These are phyloP conservation scores for Nilaparvata lugens DNA, from an alignment of 1,140 invertebrate genomes.

Conservation along the genomic window DNA sequence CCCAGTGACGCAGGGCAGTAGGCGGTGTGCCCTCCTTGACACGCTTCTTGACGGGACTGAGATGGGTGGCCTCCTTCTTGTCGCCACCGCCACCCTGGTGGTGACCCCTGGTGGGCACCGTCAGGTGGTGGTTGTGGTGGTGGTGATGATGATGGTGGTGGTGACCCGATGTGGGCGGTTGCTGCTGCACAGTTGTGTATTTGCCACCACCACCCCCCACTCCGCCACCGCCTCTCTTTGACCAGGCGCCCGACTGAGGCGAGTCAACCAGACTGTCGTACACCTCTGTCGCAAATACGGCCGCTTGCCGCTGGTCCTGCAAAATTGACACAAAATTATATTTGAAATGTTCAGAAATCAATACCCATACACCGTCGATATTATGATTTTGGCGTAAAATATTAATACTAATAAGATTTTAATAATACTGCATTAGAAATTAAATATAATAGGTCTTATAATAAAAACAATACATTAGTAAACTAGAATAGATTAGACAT, in stretches of 20 bases:
- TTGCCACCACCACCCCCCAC: slow-evolving; percentile 18
- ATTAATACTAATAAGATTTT: too few species aligned
- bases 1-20: slow-evolving; percentile 33
- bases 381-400: too few species aligned
- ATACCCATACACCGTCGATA: too few species aligned
- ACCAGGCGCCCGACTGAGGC: too few species aligned
- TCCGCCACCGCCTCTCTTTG: slow-evolving; percentile 20
- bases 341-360: too few species aligned
- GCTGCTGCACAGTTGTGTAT: slow-evolving; percentile 19
- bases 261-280: slow-evolving; percentile 29
- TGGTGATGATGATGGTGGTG: slow-evolving; percentile 31
- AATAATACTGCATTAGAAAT: too few species aligned
- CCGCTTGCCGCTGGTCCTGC: slow-evolving; percentile 46
- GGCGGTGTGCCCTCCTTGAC: slow-evolving; percentile 94
- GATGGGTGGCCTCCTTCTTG: slow-evolving; percentile 83
- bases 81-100: slow-evolving; percentile 37
- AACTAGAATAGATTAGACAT: too few species aligned
- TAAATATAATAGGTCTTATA: too few species aligned
- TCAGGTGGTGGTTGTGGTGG: slow-evolving; percentile 33
- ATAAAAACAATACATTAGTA: too few species aligned
- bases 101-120: slow-evolving; percentile 30
- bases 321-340: too few species aligned
- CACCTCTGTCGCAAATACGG: slow-evolving; percentile 29
- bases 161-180: slow-evolving; percentile 29
- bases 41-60: slow-evolving; percentile 95